Evolutionary conservation across 2,888 invertebrate genomes (phyloP).

Genomic region (Aphidoletes aphidimyza): DNA sequence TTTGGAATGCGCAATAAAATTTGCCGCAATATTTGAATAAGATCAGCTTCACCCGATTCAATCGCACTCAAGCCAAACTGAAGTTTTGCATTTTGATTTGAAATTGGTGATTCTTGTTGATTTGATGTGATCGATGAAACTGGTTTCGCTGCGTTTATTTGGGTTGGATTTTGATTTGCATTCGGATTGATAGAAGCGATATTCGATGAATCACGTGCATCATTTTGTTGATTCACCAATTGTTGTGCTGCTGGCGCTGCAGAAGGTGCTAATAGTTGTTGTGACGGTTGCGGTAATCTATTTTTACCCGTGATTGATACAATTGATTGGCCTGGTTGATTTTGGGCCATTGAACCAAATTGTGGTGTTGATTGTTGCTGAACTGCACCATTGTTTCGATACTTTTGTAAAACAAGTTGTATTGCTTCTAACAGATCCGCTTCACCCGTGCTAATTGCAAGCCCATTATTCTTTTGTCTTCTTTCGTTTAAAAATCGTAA

Average conservation of each 20-base stretch:
- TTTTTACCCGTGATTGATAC: too few species aligned
- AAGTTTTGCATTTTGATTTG: too few species aligned
- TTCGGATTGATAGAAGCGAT: too few species aligned
- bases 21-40: not conserved
- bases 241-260: too few species aligned
- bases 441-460: not conserved
- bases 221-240: too few species aligned
- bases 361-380: too few species aligned
- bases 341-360: not conserved
- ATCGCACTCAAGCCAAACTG: not conserved
- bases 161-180: too few species aligned
- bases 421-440: not conserved
- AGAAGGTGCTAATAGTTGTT: too few species aligned
- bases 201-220: not conserved
- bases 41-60: slow-evolving; percentile 6
- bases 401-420: not conserved
- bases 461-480: not conserved
- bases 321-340: not conserved
- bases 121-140: too few species aligned
- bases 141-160: too few species aligned
- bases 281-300: too few species aligned
- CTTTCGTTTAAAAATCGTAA: not conserved
- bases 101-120: not conserved
- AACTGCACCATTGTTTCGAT: not conserved
- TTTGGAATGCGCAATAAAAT: not conserved